Base-by-base conservation (phyloP, 2,797 vertebrate genomes). In the Saxicola maurus region DNA sequence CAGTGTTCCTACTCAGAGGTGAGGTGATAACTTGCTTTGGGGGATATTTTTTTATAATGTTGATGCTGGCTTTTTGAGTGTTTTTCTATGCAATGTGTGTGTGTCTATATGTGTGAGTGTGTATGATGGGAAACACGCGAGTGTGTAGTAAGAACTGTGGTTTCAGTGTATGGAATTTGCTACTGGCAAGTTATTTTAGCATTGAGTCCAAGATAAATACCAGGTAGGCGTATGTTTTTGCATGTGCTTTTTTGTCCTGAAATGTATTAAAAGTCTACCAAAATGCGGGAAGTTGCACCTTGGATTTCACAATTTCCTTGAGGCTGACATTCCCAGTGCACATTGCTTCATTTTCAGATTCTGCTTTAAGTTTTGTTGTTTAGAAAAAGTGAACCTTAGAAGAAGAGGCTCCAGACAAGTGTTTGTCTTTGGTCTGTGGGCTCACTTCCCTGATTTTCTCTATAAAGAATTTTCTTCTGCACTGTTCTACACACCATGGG, bases 161-260 rank as follows among this genome's bases (percentile, higher is more conserved):
- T 91, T 93, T 89, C 87, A 94, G 85, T 85, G 88, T 94, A 85
- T 95, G 90, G 95, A 96, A 96, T 95, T 94, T 96, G 95, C 94
- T 96, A 96, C 94, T 95, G 94, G 95, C 96, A 94, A 95, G 93
- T 96, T 95, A 89, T 95, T 96, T 87, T 91, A 94, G 82, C 42
- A 56, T 45, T 5, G 6, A 90, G 75, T 94, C 95, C 95, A 96
- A 96, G 85, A 92, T 88, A 96, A 96, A 96, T 83, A 96, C n/a
- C 91, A 95, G 93, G 93, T 94, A 93, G 67, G 74, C 71, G 76
- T 73, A 82, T 77, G 77, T 82, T 94, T 95, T 91, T 76, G 62
- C 81, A 59, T 91, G 78, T 78, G 74, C 43, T 91, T 94, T 95
- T 94, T 96, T 95, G 90, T 94, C 84, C 89, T 81, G 61, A 94